Percentiles rank a stretch among this genome's conserved stretches.
Evolutionary conservation across 2,113 vertebrate genomes (phyloP).

Genomic region (Melanocharis versteri): DNA sequence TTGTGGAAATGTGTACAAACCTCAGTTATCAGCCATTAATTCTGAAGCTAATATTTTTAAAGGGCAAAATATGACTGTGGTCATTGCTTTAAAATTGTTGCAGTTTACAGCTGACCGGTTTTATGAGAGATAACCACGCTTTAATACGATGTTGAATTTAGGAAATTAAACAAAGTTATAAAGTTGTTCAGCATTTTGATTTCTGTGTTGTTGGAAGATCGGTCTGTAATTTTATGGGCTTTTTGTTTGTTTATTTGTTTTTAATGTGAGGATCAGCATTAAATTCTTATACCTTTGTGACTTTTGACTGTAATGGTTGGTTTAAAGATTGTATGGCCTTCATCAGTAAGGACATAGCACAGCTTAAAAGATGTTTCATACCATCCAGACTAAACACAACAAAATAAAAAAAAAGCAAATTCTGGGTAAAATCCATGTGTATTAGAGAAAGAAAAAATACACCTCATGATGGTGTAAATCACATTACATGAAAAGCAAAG

Average conservation of each 20-base stretch:
- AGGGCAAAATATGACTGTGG: neutral
- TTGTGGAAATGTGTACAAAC: neutral
- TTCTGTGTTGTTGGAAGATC: neutral
- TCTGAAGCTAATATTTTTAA: neutral
- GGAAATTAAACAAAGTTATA: neutral
- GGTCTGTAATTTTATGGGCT: neutral
- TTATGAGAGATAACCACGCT: neutral
- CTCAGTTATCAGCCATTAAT: neutral
- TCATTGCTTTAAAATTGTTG: neutral
- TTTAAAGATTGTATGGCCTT: neutral
- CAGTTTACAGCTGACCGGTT: neutral
- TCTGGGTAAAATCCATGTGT: neutral
- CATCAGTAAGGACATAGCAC: neutral
- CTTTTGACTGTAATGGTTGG: neutral
- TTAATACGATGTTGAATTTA: fast-evolving
- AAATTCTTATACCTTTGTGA: neutral
- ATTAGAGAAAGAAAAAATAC: neutral
- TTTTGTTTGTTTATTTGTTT: neutral
- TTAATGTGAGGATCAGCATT: neutral
- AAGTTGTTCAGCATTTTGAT: neutral
- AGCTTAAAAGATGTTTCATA: neutral
- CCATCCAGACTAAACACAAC: neutral
- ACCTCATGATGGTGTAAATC: neutral
- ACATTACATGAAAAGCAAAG: neutral
- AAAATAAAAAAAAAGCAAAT: neutral